Evolutionary conservation across 2,888 invertebrate species (phyloP), one percentile per base, ranked within the genome.

Genomic region (Trichogramma dendrolimi): DNA sequence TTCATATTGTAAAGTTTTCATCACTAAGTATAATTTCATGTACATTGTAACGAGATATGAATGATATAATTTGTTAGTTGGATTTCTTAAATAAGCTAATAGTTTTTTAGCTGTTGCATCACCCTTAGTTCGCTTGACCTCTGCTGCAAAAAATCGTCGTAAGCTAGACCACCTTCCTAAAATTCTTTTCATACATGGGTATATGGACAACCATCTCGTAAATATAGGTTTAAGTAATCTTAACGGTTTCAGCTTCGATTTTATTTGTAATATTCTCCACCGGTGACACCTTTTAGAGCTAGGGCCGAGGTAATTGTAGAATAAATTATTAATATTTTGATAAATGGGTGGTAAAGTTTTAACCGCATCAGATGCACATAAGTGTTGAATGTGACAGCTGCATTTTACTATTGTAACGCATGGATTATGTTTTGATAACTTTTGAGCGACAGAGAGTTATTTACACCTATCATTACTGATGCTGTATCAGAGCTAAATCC

Each of bases 361-460:
- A 60, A 72, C 73, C 5, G 72, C 73, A 56, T 71, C 67, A 60
- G 69, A 71, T 40, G 72, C 72, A 55, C 73, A 75, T 10, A 76
- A 58, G 64, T 73, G 72, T 55, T 71, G 43, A 1, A 72, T 73
- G 63, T 76, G 75, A 51, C 73, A 75, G 14, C 73, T 56, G 49
- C 73, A 77, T 67, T 73, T 73, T 0, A 69, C 54, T 44, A 71
- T 69, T 6, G 39, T 60, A 8, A 70, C 70, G 39, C 70, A 71
- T 3, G 71, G 69, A 58, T 56, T 67, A 0, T 54, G 40, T 38
- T 58, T 7, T 5, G 39, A 58, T 40, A 73, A 67, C 60, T 70
- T 52, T 27, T 61, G 65, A 11, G 71, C 64, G 5, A 75, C 74
- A 1, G 72, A 1, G 72, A 74, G 62, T 76, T 73, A 5, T 67